A percentile compares a stretch with the other conserved stretches of the same genome.
Conservation (phyloP, 2,113 vertebrate genomes). For the Gallinago media region DNA sequence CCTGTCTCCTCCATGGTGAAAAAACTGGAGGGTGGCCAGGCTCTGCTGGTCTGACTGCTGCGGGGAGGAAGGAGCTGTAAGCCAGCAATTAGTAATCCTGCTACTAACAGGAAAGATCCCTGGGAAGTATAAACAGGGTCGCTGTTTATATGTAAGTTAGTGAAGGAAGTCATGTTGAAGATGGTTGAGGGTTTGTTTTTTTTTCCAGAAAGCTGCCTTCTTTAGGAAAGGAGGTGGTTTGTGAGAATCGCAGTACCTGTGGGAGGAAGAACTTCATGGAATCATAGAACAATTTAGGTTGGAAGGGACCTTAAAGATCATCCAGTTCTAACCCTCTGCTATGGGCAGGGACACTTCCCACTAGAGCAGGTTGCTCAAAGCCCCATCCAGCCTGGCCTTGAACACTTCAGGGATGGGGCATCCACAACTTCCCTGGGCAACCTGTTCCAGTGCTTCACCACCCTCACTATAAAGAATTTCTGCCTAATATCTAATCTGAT, state of each 20-base stretch:
- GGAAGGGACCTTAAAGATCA: not conserved
- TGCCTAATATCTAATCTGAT: not conserved
- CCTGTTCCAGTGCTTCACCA: not conserved
- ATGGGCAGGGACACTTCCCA: not conserved
- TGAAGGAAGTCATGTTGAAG: not conserved
- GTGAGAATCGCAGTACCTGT: fast-evolving
- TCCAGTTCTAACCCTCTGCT: not conserved
- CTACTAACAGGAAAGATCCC: slow-evolving; percentile 59
- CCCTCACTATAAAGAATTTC: not conserved
- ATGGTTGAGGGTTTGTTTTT: not conserved
- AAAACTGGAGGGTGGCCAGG: slow-evolving; percentile 34
- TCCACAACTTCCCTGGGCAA: not conserved
- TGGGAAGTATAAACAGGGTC: slow-evolving; percentile 60
- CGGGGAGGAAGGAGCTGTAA: slow-evolving; percentile 48
- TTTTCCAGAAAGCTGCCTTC: not conserved
- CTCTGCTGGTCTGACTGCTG: slow-evolving; percentile 11
- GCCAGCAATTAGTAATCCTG: slow-evolving; percentile 67
- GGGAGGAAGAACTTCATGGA: not conserved
- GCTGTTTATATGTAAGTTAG: slow-evolving; percentile 20
- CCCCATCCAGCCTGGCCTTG: not conserved
- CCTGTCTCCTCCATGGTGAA: not conserved
- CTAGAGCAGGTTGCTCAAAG: not conserved
- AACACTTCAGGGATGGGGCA: not conserved
- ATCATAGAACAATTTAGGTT: not conserved
- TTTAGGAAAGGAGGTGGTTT: not conserved